phyloP scores from a whole-genome alignment of 2,888 invertebrate species.

The Leucoma salicis region DNA sequence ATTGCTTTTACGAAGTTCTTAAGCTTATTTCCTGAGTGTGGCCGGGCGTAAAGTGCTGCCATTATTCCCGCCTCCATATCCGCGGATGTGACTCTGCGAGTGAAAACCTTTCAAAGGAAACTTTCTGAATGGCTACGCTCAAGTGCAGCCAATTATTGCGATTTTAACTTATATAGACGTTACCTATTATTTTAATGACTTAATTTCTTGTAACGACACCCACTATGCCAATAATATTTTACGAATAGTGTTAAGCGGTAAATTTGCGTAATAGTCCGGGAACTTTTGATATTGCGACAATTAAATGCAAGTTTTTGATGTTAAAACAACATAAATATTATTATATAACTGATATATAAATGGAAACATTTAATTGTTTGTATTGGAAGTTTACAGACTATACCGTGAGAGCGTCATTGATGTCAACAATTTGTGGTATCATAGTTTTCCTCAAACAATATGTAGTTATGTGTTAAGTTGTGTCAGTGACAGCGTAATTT shows the following conservation, averaged over 20 bases:
- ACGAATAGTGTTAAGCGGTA: no score
- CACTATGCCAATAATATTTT: no score
- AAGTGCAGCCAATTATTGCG: constrained; percentile 62
- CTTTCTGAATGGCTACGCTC: constrained; percentile 65
- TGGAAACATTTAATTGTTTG: no score
- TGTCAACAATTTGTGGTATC: neutral
- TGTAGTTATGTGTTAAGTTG: constrained; percentile 12
- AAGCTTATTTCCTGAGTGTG: constrained; percentile 81
- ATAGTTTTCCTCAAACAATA: constrained; percentile 15
- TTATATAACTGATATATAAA: no score
- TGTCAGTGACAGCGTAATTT: constrained; percentile 38
- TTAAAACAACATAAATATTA: no score
- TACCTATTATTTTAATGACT: constrained; percentile 6
- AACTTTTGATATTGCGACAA: no score
- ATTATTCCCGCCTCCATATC: constrained; percentile 57
- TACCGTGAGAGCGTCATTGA: neutral
- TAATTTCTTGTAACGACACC: constrained; percentile 9
- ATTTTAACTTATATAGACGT: constrained; percentile 7
- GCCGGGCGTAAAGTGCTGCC: constrained; percentile 77
- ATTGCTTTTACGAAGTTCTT: constrained; percentile 81
- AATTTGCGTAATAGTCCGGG: no score
- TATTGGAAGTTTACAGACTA: no score
- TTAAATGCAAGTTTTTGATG: no score
- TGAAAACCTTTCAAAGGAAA: constrained; percentile 67
- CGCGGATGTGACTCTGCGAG: constrained; percentile 52